Evolutionary conservation across 1,140 invertebrate genomes (phyloP).

Genomic region (Rhyacophila brunnea): DNA sequence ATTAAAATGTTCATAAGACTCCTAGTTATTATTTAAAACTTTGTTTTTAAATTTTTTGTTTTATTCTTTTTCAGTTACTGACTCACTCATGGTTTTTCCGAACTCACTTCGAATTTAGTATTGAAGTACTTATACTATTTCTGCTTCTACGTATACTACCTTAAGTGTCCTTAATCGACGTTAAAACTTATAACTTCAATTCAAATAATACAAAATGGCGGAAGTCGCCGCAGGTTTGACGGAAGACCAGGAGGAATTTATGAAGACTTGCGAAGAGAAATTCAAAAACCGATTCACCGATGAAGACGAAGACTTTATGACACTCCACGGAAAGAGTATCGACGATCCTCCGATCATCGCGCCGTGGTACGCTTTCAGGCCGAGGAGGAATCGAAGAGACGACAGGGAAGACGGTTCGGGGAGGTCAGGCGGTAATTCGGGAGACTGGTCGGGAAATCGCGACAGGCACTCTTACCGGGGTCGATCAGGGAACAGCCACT

Average conservation of each 20-base stretch:
- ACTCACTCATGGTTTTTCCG: conserved; percentile 36
- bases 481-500: neutral
- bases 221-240: conserved; percentile 36
- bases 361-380: conserved; percentile 3
- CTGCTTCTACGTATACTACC: neutral
- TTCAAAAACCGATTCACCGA: conserved; percentile 49
- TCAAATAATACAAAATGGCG: conserved; percentile 38
- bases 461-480: too few relatives aligned
- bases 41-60: conserved; percentile 10
- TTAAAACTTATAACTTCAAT: neutral
- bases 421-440: neutral
- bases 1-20: neutral
- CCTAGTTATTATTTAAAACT: conserved; percentile 37
- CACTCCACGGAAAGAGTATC: conserved; percentile 42
- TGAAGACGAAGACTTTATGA: conserved; percentile 50
- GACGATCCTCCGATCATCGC: conserved; percentile 46
- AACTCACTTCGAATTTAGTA: neutral
- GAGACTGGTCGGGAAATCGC: neutral
- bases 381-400: conserved; percentile 8
- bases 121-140: neutral
- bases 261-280: conserved; percentile 46
- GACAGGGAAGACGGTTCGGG: neutral
- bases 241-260: conserved; percentile 44
- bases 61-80: conserved; percentile 46
- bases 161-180: neutral